These are phyloP conservation scores for Calcarius lapponicus DNA, from an alignment of 2,797 vertebrate genomes.

Conservation along the genomic window DNA sequence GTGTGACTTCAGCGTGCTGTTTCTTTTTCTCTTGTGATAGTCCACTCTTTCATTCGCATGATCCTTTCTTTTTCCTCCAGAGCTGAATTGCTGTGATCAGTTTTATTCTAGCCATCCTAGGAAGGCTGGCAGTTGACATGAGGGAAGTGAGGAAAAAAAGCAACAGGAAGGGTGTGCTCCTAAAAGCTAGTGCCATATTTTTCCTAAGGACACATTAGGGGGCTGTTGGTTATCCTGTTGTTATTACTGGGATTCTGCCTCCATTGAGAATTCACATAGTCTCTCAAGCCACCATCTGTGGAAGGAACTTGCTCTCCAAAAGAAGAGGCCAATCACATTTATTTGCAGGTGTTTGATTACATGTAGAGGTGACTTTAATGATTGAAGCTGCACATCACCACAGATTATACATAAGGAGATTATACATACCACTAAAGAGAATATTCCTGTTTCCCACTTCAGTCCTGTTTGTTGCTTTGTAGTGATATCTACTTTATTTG, in stretches of 20 bases:
- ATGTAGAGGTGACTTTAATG: background rate
- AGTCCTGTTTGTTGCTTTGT: background rate
- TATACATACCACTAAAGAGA: background rate
- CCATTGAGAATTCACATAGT: background rate
- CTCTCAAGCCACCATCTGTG: background rate
- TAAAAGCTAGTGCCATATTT: background rate
- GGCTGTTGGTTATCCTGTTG: background rate
- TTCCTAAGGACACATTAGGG: background rate
- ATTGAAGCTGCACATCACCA: background rate
- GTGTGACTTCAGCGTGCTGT: background rate
- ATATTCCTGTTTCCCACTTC: background rate
- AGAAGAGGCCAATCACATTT: background rate
- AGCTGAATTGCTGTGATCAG: background rate
- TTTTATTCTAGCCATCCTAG: background rate
- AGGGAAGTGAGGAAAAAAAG: background rate
- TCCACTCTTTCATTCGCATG: background rate
- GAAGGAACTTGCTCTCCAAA: background rate
- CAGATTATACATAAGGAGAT: background rate
- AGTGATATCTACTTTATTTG: rapidly evolving
- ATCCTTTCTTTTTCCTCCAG: background rate
- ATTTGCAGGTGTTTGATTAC: background rate
- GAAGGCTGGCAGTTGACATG: background rate
- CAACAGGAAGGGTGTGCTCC: background rate
- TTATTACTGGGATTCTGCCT: background rate
- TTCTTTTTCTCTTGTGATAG: background rate